phyloP scores from a whole-genome alignment of 1,140 invertebrate species.

The Drosophila tani region DNA sequence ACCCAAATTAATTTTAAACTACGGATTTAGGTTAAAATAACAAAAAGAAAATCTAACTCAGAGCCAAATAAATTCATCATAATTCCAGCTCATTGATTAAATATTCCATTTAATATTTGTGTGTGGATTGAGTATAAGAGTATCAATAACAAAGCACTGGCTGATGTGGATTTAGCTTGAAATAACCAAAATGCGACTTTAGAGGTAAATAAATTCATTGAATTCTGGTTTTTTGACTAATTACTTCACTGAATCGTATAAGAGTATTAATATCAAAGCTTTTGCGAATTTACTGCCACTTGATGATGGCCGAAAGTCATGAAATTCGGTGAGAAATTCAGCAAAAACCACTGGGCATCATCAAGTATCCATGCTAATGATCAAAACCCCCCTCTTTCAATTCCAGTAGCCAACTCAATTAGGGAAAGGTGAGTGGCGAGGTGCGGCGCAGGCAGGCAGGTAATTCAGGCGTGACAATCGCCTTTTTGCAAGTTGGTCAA shows the following conservation, averaged over 20 bases:
- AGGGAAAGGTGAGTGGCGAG: constrained; percentile 21
- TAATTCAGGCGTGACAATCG: constrained; percentile 42
- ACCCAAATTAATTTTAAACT: not conserved
- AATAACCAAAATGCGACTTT: not conserved
- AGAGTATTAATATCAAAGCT: not conserved
- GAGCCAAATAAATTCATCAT: not conserved
- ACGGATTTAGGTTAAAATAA: not conserved
- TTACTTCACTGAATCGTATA: not conserved
- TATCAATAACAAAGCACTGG: constrained; percentile 1
- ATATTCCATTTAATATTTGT: constrained; percentile 8
- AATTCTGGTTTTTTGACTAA: not conserved
- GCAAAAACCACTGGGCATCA: constrained; percentile 18
- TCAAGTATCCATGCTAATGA: constrained; percentile 50
- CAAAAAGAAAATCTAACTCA: not conserved
- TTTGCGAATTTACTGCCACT: not conserved
- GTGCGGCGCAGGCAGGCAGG: constrained; percentile 20
- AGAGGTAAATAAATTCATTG: constrained; percentile 5
- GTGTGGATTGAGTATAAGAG: too few species aligned
- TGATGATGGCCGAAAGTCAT: not conserved
- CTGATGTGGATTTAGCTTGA: not conserved
- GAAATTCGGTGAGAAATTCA: constrained; percentile 4
- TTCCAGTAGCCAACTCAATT: constrained; percentile 51
- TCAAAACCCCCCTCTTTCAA: constrained; percentile 20
- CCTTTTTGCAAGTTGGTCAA: constrained; percentile 44
- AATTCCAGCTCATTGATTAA: not conserved